phyloP scores from a whole-genome alignment of 2,888 invertebrate species.

The Lapara coniferarum region DNA sequence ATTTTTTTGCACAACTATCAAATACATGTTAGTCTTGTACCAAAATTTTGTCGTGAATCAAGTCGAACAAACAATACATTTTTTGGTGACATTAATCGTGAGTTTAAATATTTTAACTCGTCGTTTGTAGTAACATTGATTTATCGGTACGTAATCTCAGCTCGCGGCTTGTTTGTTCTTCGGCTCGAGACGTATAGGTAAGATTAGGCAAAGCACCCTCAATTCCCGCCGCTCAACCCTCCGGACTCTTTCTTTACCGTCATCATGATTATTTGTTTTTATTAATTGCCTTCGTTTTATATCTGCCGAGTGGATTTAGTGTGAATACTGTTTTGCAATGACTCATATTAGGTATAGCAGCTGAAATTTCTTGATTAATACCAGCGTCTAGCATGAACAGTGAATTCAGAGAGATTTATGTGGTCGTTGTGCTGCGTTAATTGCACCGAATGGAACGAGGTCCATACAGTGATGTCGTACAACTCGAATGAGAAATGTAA shows the following conservation, averaged over 20 bases:
- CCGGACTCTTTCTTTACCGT: slow-evolving; percentile 54
- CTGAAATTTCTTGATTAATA: slow-evolving; percentile 53
- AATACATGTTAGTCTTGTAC: not conserved
- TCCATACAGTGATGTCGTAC: slow-evolving; percentile 66
- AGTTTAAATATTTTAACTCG: slow-evolving; percentile 83
- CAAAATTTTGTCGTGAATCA: not conserved
- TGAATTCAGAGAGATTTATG: slow-evolving; percentile 78
- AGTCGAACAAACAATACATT: slow-evolving; percentile 39
- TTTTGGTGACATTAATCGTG: slow-evolving; percentile 77
- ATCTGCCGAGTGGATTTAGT: slow-evolving; percentile 26
- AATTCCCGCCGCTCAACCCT: slow-evolving; percentile 52
- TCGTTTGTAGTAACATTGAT: slow-evolving; percentile 77
- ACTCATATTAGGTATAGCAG: slow-evolving; percentile 32
- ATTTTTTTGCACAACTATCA: not conserved
- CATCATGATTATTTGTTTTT: slow-evolving; percentile 54
- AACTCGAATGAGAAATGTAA: slow-evolving; percentile 69
- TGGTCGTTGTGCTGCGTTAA: slow-evolving; percentile 80
- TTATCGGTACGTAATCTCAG: slow-evolving; percentile 80
- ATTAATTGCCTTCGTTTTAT: slow-evolving; percentile 58
- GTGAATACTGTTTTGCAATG: slow-evolving; percentile 15
- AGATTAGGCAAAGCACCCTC: slow-evolving; percentile 71
- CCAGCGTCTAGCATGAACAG: slow-evolving; percentile 58
- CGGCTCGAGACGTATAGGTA: slow-evolving; percentile 78
- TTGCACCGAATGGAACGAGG: slow-evolving; percentile 74
- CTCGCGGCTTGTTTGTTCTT: slow-evolving; percentile 81